phyloP scores from a whole-genome alignment of 2,113 vertebrate genomes.

The Chloroceryle aenea region DNA sequence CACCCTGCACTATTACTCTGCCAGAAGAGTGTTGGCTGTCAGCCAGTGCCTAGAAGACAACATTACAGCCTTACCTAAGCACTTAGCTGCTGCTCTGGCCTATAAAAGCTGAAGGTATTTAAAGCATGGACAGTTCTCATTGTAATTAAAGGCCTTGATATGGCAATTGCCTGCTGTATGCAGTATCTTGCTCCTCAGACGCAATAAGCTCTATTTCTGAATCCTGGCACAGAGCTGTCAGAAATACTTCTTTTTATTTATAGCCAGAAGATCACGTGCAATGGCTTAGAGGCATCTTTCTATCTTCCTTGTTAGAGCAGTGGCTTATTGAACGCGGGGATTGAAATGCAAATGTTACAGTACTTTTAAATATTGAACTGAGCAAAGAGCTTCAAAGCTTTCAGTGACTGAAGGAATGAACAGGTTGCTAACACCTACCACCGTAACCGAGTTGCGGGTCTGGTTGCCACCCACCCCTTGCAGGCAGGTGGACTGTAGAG shows the following conservation, averaged over 20 bases:
- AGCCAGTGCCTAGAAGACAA: conserved; percentile 45
- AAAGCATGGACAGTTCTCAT: conserved; percentile 36
- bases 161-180: not conserved
- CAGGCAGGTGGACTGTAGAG: not conserved
- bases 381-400: not conserved
- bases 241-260: not conserved
- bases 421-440: not conserved
- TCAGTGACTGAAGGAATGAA: not conserved
- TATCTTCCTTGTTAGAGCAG: not conserved
- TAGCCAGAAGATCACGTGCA: accelerated
- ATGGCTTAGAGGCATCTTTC: not conserved
- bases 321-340: not conserved
- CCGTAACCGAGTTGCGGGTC: not conserved
- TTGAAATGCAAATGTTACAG: not conserved
- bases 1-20: not conserved
- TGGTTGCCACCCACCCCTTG: not conserved
- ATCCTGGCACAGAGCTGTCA: not conserved
- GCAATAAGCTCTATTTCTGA: not conserved
- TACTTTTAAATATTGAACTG: not conserved
- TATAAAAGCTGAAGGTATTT: conserved; percentile 47
- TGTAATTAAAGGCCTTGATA: conserved; percentile 59
- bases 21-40: not conserved
- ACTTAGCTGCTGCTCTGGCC: conserved; percentile 32
- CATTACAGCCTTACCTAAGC: conserved; percentile 47
- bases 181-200: conserved; percentile 12